These are phyloP conservation scores for Tinamus major DNA, from an alignment of 2,797 vertebrate species.

Conservation along the genomic window DNA sequence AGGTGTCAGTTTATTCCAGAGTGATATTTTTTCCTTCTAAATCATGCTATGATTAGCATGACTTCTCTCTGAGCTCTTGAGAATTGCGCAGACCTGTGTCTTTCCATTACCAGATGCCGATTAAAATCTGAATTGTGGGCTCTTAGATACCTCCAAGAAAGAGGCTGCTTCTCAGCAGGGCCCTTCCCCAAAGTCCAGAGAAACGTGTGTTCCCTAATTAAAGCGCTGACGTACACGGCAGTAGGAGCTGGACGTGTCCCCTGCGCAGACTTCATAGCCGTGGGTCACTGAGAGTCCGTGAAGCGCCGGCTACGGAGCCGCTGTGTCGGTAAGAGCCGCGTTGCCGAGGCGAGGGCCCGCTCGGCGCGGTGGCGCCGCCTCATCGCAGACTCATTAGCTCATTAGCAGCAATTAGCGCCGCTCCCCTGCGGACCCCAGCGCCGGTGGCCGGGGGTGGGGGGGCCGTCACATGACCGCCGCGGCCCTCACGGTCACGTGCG, in stretches of 20 bases:
- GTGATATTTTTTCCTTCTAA: background rate
- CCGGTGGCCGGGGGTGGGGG: too few species aligned
- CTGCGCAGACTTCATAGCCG: fast-evolving
- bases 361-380: too few species aligned
- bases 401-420: too few species aligned
- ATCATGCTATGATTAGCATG: fast-evolving
- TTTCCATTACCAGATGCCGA: background rate
- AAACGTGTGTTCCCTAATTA: fast-evolving
- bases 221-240: too few species aligned
- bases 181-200: fast-evolving
- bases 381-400: too few species aligned
- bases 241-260: fast-evolving
- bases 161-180: fast-evolving
- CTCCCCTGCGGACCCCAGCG: too few species aligned
- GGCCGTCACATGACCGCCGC: too few species aligned
- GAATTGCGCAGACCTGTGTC: fast-evolving
- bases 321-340: too few species aligned
- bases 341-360: too few species aligned
- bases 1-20: fast-evolving
- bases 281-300: fast-evolving
- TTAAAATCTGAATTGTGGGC: fast-evolving
- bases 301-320: too few species aligned
- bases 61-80: fast-evolving
- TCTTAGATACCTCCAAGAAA: fast-evolving
- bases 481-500: background rate